These are phyloP conservation scores for Tretioscincus oriximinensis DNA, from an alignment of 2,113 vertebrate genomes.

Conservation along the genomic window DNA sequence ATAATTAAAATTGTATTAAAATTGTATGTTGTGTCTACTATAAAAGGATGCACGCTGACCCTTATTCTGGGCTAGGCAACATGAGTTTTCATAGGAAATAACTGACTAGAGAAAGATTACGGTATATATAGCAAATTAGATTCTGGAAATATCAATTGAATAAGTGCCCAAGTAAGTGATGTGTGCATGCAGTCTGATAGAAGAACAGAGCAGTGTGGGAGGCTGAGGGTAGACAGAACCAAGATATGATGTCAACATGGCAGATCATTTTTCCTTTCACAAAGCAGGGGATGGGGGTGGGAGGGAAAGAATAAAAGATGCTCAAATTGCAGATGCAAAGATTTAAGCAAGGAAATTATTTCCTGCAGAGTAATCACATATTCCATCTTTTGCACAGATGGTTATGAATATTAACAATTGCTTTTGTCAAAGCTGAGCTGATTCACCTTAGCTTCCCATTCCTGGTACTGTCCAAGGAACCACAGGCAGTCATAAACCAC, in stretches of 20 bases:
- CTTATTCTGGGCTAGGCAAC: no score
- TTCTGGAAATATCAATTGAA: no score
- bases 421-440: slow-evolving; percentile 44
- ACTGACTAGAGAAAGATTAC: no score
- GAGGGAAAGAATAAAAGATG: slow-evolving; percentile 16
- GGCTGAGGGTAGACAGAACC: neutral
- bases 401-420: slow-evolving; percentile 49
- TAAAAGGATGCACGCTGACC: no score
- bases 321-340: slow-evolving; percentile 16
- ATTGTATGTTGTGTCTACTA: neutral
- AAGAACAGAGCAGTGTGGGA: neutral
- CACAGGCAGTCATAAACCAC: slow-evolving; percentile 32
- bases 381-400: slow-evolving; percentile 32
- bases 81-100: no score
- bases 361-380: slow-evolving; percentile 44
- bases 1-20: neutral
- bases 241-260: slow-evolving; percentile 15
- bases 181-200: neutral
- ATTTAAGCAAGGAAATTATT: slow-evolving; percentile 32
- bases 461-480: slow-evolving; percentile 13
- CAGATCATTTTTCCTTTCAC: slow-evolving; percentile 9
- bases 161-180: no score
- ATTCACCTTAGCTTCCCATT: slow-evolving; percentile 13
- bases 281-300: neutral
- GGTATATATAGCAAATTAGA: no score